Evolutionary conservation across 2,113 vertebrate species (phyloP).

Genomic region (Hippocampus comes): DNA sequence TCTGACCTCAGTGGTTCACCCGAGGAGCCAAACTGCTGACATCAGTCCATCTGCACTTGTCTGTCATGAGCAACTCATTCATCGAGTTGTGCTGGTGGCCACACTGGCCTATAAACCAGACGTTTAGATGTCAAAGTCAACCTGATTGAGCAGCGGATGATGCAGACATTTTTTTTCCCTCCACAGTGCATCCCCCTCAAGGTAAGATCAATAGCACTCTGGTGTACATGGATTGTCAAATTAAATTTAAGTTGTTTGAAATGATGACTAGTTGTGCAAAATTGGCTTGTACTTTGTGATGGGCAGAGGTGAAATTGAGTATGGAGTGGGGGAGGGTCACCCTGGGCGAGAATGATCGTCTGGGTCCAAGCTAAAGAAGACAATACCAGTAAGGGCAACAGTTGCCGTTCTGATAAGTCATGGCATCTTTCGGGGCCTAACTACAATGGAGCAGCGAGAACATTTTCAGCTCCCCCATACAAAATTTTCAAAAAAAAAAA

Average conservation of each 20-base stretch:
- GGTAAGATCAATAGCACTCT: constrained; percentile 67
- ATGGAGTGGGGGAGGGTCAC: constrained; percentile 46
- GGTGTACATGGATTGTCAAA: constrained; percentile 66
- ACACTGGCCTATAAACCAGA: constrained; percentile 31
- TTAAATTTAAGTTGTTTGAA: constrained; percentile 74
- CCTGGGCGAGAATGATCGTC: constrained; percentile 62
- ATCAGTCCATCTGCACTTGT: constrained; percentile 58
- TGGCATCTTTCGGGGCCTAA: constrained; percentile 47
- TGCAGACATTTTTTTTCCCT: constrained; percentile 19
- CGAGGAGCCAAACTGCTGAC: constrained; percentile 32
- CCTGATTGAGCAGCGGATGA: constrained; percentile 56
- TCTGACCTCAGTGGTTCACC: constrained; percentile 41
- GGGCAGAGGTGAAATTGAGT: constrained; percentile 54
- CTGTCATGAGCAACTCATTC: constrained; percentile 57
- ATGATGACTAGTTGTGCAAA: constrained; percentile 67
- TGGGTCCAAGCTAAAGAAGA: constrained; percentile 53
- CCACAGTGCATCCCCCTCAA: constrained; percentile 35
- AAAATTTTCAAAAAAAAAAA: no score
- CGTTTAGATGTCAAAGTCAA: constrained; percentile 58
- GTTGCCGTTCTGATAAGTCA: constrained; percentile 64
- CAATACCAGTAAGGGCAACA: constrained; percentile 62
- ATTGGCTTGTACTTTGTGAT: constrained; percentile 58
- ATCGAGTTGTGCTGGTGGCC: constrained; percentile 27
- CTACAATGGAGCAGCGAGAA: constrained; percentile 50
- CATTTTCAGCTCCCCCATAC: constrained; percentile 33